Base-by-base conservation (phyloP, 2,113 vertebrate genomes). In the Scalopus aquaticus region DNA sequence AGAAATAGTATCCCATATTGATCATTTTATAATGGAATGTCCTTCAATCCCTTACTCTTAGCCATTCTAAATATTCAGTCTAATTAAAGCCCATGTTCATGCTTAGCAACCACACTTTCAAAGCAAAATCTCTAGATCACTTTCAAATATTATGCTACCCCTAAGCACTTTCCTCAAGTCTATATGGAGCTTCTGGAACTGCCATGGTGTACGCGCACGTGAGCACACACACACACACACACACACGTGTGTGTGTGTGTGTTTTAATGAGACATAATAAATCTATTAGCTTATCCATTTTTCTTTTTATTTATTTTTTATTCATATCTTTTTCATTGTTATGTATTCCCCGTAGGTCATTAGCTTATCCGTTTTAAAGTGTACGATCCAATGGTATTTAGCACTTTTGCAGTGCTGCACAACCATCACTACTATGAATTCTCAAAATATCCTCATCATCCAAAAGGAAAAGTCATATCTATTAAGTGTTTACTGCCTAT, bases 11-110 rank as follows among this genome's bases (percentile, higher is more conserved):
- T 44, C 44, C 35, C 44, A 30, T 93, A 77, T 9, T 85, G 17
- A 65, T 91, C 62, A 91, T 88, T 93, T 91, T 84, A 72, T 39
- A 88, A 37, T 65, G n/a, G 24, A 58, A 8, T 65, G 7, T 95
- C 24, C 22, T 37, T 78, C 62, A 60, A 17, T 44, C 26, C 30
- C 26, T 82, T 49, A 78, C 7, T 84, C n/a, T 30, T 62, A 78
- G 22, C 12, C 11, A 64, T 65, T 10, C 0, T 42, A 39, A 42
- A 90, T 37, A 37, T 10, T 64, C 11, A 13, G 9, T 81, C 30
- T 81, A 80, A 64, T 20, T 46, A 10, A 76, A 62, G 83, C 60
- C 20, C 54, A 10, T 58, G 24, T 80, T 73, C 26, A 30, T 77
- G 10, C 46, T 42, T 54, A 78, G 5, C 35, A 58, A 72, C 32